A percentile compares a stretch with the other conserved stretches of the same genome.
phyloP scores from a whole-genome alignment of 1,140 invertebrate genomes.

The Lysiphlebus fabarum region DNA sequence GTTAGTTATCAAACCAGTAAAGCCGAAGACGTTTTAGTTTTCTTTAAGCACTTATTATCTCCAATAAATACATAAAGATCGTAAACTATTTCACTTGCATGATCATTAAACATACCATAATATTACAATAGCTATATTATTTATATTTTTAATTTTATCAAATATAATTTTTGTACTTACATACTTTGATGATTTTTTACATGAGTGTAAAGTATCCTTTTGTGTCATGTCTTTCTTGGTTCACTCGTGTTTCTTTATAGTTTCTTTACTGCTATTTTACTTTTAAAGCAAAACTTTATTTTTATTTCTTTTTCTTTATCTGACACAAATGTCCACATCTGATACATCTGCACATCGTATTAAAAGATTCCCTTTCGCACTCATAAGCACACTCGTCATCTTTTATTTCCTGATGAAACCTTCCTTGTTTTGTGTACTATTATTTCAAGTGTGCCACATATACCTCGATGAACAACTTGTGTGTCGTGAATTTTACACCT shows the following conservation, averaged over 20 bases:
- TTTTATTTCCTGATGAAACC: too few species aligned
- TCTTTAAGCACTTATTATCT: not conserved
- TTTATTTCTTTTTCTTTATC: conserved; percentile 5
- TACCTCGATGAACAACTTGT: conserved; percentile 22
- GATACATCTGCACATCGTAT: conserved; percentile 39
- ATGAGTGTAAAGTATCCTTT: too few species aligned
- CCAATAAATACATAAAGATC: conserved; percentile 11
- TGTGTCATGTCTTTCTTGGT: too few species aligned
- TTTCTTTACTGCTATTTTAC: too few species aligned
- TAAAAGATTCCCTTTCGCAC: conserved; percentile 24
- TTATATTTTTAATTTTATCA: conserved; percentile 3
- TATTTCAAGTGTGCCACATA: conserved; percentile 25
- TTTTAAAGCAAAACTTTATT: conserved; percentile 1
- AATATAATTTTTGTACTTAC: not conserved
- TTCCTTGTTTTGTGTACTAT: conserved; percentile 24
- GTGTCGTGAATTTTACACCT: conserved; percentile 17
- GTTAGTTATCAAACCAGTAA: conserved; percentile 31
- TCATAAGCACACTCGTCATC: conserved; percentile 9
- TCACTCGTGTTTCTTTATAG: too few species aligned
- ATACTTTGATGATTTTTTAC: too few species aligned
- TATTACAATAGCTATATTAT: conserved; percentile 34
- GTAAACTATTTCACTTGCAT: conserved; percentile 40
- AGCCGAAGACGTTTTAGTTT: not conserved
- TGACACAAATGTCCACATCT: conserved; percentile 17
- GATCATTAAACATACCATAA: conserved; percentile 47